Evolutionary conservation across 2,113 vertebrate genomes (phyloP).

Genomic region (Platanista minor): DNA sequence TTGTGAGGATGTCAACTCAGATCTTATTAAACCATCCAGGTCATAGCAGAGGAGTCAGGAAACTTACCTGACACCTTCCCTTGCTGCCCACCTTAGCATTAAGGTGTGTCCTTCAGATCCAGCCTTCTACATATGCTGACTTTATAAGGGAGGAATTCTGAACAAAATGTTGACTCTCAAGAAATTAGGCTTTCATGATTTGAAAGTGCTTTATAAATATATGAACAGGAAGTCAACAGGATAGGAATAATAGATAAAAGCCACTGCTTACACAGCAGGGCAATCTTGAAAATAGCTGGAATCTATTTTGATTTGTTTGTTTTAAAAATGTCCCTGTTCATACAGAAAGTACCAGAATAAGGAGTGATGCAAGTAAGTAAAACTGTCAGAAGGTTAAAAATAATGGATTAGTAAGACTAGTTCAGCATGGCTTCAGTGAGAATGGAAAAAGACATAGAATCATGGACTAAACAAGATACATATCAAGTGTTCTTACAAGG

Average conservation of each 20-base stretch:
- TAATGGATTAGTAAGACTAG: neutral
- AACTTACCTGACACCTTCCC: neutral
- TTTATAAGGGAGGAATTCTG: neutral
- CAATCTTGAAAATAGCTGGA: neutral
- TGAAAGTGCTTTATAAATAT: neutral
- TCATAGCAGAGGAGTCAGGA: neutral
- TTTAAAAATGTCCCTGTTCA: neutral
- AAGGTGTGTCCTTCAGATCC: neutral
- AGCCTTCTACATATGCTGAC: neutral
- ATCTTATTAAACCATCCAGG: neutral
- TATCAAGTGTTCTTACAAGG: neutral
- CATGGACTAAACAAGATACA: neutral
- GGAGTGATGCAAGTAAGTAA: neutral
- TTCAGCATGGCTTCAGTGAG: neutral
- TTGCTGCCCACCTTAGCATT: neutral
- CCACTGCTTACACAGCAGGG: neutral
- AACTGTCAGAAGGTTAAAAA: neutral
- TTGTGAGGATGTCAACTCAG: neutral
- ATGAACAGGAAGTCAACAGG: neutral
- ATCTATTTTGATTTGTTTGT: neutral
- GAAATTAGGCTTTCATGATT: neutral
- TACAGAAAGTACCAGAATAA: neutral
- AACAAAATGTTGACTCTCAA: neutral
- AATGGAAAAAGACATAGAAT: neutral
- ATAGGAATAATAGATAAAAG: neutral